Base-by-base conservation (phyloP, 2,888 invertebrate genomes). In the Vanessa cardui region DNA sequence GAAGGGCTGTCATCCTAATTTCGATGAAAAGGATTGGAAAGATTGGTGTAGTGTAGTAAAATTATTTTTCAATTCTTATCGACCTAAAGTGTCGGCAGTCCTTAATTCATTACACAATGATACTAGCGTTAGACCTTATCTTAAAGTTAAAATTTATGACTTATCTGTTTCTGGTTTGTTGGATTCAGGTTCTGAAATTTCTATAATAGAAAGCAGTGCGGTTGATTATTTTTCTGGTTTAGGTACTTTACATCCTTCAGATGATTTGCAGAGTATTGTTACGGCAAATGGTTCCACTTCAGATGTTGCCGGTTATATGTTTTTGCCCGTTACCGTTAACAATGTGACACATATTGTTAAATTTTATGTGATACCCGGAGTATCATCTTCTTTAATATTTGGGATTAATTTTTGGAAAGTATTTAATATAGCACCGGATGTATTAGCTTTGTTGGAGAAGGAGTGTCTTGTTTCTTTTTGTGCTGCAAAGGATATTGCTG, bases 301-400 rank as follows among this genome's bases (percentile, higher is more conserved):
- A 9, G 16, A 47, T 26, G 66, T 66, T 39, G 15, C 56, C 8
- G 66, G 66, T 49, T 58, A 58, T 45, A 62, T 66, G 58, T 58
- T 62, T 49, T 60, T 66, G 18, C 66, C 66, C 16, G 62, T 66
- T 31, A 62, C 50, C 8, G 61, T 58, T n/a, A 62, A 58, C 26
- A 49, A 47, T 7, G 54, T 54, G 12, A n/a, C 60, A 26, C 58
- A 39, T 31, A 47, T 58, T 2, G 9, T 66, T 2, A 50, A 62
- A 6, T 67, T 67, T 54, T 58, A 39, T 52, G 62, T 67, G 1
- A 50, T 67, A 45, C 67, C 62, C 6, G 58, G n/a, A 8, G 44
- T 67, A 39, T n/a, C n/a, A n/a, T n/a, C n/a, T n/a, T n/a, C n/a
- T n/a, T n/a, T n/a, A n/a, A n/a, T n/a, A n/a, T n/a, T n/a, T n/a